phyloP scores from a whole-genome alignment of 2,888 invertebrate genomes.

The Boloria euphrosyne region DNA sequence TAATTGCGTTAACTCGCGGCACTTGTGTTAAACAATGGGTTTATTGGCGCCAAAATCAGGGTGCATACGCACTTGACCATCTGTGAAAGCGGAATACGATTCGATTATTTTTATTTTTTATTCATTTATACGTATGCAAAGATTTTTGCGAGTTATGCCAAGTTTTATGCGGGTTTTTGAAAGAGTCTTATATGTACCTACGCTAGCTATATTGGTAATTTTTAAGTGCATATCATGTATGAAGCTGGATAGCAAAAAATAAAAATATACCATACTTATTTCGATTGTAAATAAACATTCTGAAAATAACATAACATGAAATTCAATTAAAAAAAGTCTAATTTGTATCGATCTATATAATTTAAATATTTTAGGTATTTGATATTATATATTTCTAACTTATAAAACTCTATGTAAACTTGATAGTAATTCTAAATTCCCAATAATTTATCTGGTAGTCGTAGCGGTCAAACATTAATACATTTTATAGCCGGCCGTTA shows the following conservation, averaged over 20 bases:
- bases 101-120: constrained; percentile 38
- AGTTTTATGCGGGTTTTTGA: constrained; percentile 19
- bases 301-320: too few species aligned
- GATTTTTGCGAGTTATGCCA: constrained; percentile 23
- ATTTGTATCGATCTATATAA: background rate
- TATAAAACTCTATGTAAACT: constrained; percentile 3
- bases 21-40: constrained; percentile 70
- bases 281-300: too few species aligned
- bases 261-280: background rate
- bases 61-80: constrained; percentile 63
- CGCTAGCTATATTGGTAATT: too few species aligned
- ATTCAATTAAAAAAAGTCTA: background rate
- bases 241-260: background rate
- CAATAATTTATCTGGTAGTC: constrained; percentile 20
- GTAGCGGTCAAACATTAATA: constrained; percentile 38
- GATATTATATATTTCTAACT: background rate
- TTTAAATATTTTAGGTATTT: background rate
- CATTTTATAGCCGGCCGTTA: constrained; percentile 48
- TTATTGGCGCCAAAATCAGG: constrained; percentile 63
- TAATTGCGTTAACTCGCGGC: constrained; percentile 66
- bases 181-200: background rate
- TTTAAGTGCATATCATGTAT: too few species aligned
- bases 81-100: constrained; percentile 50
- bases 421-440: constrained; percentile 6
- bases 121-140: constrained; percentile 30